Evolutionary conservation across 2,113 vertebrate species (phyloP), one percentile per base, ranked within the genome.

Genomic region (Condylura cristata): DNA sequence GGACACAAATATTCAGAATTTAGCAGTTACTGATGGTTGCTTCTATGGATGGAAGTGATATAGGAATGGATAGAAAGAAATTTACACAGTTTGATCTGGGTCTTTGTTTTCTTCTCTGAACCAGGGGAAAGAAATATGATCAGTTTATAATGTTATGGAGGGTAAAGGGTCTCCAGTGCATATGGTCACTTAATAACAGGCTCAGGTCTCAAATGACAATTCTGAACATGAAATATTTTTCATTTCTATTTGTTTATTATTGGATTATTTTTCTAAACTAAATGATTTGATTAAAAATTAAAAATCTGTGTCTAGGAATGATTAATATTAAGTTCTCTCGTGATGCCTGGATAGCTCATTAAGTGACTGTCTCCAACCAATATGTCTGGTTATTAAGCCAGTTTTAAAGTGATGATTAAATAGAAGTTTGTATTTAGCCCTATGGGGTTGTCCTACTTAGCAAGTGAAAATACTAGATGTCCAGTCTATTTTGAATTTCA

Each of bases 401-500:
- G 56, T 56, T 86, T 90, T 56, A 53, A 70, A 85, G 32, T 13
- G 26, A 65, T 63, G 32, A 78, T 95, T 46, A 79, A 91, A 78
- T 56, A 68, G 68, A 82, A 79, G 66, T 70, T 89, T 80, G 17
- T 30, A 78, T 90, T 82, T 76, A 48, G 71, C 70, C 26, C 16
- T 82, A 8, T 61, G 4, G 22, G 16, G 5, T 39, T 75, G 28
- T 13, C 58, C 70, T 51, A 75, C 48, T 44, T 81, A 89, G 51
- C 60, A 89, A 89, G 81, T 70, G 48, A 81, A 91, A 92, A 94
- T 28, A 46, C 39, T 84, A 7, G 34, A 39, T 12, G 16, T 3
- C 12, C 24, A 84, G 41, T 72, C 94, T 86, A 86, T 53, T 84
- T 39, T 39, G 28, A 74, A 80, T 84, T 90, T 90, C 28, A 93